Evolutionary conservation across 2,113 vertebrate species (phyloP).

Genomic region (Poeciliopsis occidentalis): DNA sequence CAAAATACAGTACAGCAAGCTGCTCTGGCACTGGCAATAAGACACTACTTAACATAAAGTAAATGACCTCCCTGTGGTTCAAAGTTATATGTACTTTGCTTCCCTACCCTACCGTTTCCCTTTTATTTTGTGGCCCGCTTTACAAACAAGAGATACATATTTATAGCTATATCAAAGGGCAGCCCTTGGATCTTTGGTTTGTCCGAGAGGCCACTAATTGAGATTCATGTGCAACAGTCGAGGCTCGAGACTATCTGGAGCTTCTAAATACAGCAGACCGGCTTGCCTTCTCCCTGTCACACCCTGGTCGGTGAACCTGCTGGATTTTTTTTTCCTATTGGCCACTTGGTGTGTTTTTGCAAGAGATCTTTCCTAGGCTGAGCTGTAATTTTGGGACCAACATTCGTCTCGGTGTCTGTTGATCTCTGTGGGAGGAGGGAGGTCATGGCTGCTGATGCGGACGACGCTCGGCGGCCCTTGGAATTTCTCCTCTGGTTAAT

Average conservation of each 20-base stretch:
- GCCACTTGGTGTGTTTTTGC: conserved; percentile 78
- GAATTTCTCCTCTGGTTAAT: conserved; percentile 32
- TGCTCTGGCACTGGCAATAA: conserved; percentile 8
- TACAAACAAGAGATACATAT: conserved; percentile 70
- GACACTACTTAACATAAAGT: conserved; percentile 42
- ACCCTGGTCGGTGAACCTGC: conserved; percentile 62
- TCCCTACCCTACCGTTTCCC: conserved; percentile 39
- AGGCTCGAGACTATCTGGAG: conserved; percentile 57
- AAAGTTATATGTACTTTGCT: conserved; percentile 40
- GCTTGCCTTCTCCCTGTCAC: conserved; percentile 50
- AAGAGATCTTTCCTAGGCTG: conserved; percentile 76
- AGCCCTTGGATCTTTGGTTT: conserved; percentile 49
- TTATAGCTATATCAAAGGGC: conserved; percentile 74
- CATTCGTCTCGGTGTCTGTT: conserved; percentile 58
- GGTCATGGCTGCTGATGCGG: conserved; percentile 56
- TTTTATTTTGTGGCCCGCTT: conserved; percentile 60
- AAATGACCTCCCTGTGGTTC: conserved; percentile 53
- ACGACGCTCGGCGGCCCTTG: conserved; percentile 20
- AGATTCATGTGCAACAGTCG: conserved; percentile 46
- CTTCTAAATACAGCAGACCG: conserved; percentile 70
- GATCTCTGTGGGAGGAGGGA: conserved; percentile 51
- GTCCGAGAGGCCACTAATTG: conserved; percentile 70
- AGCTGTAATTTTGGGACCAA: conserved; percentile 76
- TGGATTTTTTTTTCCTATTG: conserved; percentile 45
- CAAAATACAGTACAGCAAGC: conserved; percentile 10